Percentiles rank a stretch among this genome's conserved stretches.
Conservation (phyloP, 2,888 invertebrate genomes). For the Myopa tessellatipennis region DNA sequence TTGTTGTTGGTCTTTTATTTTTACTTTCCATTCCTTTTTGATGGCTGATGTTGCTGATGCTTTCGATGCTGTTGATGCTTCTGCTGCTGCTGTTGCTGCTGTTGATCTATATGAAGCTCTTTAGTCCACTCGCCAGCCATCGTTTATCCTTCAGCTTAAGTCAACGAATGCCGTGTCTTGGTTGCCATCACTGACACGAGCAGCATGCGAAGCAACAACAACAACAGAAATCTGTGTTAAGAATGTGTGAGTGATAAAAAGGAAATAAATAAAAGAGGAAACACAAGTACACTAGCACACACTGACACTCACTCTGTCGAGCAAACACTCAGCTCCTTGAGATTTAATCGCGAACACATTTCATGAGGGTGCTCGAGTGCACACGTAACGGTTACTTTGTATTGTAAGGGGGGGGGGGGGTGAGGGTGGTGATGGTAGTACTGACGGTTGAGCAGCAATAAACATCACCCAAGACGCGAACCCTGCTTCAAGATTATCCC, state of each 20-base stretch:
- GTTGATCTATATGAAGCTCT: not conserved
- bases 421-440: too few species aligned
- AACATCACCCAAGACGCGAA: too few species aligned
- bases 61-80: not conserved
- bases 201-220: not conserved
- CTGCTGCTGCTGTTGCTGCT: not conserved
- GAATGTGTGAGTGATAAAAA: constrained; percentile 12
- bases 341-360: constrained; percentile 2
- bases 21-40: too few species aligned
- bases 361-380: not conserved
- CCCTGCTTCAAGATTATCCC: too few species aligned
- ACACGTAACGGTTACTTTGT: not conserved
- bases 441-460: too few species aligned
- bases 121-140: not conserved
- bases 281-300: not conserved
- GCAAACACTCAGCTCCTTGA: not conserved
- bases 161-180: not conserved
- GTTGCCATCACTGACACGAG: not conserved
- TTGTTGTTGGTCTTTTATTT: too few species aligned
- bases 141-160: not conserved
- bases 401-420: too few species aligned
- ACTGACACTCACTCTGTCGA: not conserved
- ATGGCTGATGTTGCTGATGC: too few species aligned
- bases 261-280: not conserved
- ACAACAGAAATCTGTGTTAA: not conserved